A percentile compares a stretch with the other conserved stretches of the same genome.
Evolutionary conservation across 2,888 invertebrate genomes (phyloP).

Genomic region (Protophormia terraenovae): DNA sequence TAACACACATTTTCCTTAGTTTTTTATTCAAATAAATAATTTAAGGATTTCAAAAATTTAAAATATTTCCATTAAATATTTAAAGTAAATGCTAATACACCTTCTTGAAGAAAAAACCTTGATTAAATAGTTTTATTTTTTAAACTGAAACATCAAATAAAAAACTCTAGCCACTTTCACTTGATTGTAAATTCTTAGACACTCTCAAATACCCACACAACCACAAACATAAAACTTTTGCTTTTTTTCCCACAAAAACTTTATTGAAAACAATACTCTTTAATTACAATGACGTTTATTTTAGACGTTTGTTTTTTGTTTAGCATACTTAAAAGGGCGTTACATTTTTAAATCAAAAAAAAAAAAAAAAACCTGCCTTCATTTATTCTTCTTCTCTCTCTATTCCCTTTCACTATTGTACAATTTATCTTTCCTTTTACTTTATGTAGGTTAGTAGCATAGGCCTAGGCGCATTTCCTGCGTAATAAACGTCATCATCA

Average conservation of each 20-base stretch:
- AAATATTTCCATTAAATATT: too few relatives aligned
- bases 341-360: constrained; percentile 16
- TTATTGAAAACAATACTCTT: constrained; percentile 56
- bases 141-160: background rate
- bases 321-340: constrained; percentile 33
- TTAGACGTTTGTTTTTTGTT: background rate
- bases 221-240: background rate
- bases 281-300: constrained; percentile 57
- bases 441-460: constrained; percentile 74
- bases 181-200: constrained; percentile 18
- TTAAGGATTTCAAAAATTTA: too few relatives aligned
- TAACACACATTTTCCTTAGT: too few relatives aligned
- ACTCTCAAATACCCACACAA: background rate
- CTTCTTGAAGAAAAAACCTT: too few relatives aligned
- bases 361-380: too few relatives aligned
- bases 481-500: constrained; percentile 62
- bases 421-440: background rate
- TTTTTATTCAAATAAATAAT: too few relatives aligned
- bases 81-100: too few relatives aligned
- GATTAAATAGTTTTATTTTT: background rate
- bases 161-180: background rate
- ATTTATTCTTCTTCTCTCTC: background rate
- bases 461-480: constrained; percentile 75
- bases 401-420: background rate
- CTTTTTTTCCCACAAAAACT: background rate